Conservation (phyloP, 2,888 invertebrate species). For the Lamellibrachia satsuma region DNA sequence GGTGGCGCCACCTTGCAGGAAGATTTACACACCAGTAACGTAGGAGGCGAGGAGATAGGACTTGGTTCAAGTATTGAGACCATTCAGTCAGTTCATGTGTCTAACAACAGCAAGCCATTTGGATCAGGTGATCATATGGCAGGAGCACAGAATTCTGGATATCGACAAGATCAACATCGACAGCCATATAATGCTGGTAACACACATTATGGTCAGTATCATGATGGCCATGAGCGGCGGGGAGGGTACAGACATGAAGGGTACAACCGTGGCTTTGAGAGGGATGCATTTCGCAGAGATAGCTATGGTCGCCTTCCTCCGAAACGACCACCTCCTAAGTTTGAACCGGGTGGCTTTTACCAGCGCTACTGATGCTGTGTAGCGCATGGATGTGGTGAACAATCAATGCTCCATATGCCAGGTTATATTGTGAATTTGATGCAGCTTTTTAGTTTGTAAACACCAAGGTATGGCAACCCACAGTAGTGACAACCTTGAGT, state of each 20-base stretch:
- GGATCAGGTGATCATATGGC: neutral
- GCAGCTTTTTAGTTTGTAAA: neutral
- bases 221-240: neutral
- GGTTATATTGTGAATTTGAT: neutral
- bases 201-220: neutral
- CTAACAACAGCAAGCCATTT: neutral
- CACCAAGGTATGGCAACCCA: neutral
- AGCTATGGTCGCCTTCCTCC: neutral
- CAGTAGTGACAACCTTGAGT: neutral
- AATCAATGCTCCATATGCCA: neutral
- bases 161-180: neutral
- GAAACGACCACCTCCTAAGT: neutral
- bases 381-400: neutral
- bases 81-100: neutral
- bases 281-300: conserved; percentile 10
- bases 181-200: neutral
- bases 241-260: neutral
- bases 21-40: neutral
- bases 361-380: conserved; percentile 2
- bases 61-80: neutral
- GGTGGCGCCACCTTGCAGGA: neutral
- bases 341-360: neutral
- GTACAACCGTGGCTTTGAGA: neutral
- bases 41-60: neutral
- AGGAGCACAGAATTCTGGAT: neutral